These are phyloP conservation scores for Ptychochromis oligacanthus DNA, from an alignment of 2,113 vertebrate species.

Conservation along the genomic window DNA sequence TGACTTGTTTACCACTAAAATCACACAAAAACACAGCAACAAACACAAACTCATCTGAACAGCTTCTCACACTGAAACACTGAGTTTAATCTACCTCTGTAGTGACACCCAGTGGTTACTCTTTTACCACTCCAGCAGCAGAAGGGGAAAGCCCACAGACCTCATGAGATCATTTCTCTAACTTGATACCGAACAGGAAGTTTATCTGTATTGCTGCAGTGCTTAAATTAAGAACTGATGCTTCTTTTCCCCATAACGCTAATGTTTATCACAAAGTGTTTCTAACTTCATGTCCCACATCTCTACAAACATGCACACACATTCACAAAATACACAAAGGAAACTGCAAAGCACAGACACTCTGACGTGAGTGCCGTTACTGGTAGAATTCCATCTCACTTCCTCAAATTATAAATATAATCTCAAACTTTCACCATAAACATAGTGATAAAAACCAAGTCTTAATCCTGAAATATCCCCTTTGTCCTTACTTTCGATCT, in stretches of 20 bases:
- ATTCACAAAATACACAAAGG: background rate
- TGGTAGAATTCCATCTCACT: background rate
- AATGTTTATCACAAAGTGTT: background rate
- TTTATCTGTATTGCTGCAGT: background rate
- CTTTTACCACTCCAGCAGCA: background rate
- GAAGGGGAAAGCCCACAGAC: background rate
- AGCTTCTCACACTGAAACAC: background rate
- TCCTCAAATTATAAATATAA: too few relatives aligned
- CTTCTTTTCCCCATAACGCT: background rate
- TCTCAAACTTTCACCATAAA: too few relatives aligned
- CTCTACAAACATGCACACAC: background rate
- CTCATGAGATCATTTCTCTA: background rate
- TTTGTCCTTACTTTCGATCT: background rate
- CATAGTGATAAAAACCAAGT: too few relatives aligned
- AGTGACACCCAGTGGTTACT: constrained; percentile 63
- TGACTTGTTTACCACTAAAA: background rate
- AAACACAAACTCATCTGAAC: background rate
- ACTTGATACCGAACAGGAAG: background rate
- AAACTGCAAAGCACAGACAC: background rate
- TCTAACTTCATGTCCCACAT: background rate
- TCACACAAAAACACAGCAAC: background rate
- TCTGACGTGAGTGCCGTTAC: background rate
- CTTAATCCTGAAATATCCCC: background rate
- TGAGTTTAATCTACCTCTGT: background rate
- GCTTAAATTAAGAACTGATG: background rate